Conservation (phyloP, 35 echinoderm and acorn worm species). For the Apostichopus parvimensis region DNA sequence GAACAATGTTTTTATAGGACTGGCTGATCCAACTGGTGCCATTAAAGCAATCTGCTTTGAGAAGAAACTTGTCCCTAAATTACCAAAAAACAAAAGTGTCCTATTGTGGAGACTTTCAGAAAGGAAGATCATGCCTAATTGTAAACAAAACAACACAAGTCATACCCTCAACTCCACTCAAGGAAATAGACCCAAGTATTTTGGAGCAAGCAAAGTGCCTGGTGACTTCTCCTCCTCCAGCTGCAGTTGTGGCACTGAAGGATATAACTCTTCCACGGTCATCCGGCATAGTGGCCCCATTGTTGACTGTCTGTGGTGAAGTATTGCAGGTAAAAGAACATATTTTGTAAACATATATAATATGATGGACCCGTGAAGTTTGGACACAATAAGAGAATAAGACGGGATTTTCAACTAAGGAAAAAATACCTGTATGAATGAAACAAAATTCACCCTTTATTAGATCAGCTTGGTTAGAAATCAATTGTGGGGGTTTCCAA, state of each 20-base stretch:
- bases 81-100: background rate
- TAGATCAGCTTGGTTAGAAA: too few relatives aligned
- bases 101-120: too few relatives aligned
- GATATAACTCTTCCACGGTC: conserved; percentile 4
- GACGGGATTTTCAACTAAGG: too few relatives aligned
- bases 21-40: conserved; percentile 18
- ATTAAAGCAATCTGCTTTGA: background rate
- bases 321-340: too few relatives aligned
- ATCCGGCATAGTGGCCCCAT: background rate
- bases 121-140: background rate
- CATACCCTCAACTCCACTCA: background rate
- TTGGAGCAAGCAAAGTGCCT: background rate
- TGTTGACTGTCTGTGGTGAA: too few relatives aligned
- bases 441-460: too few relatives aligned
- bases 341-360: too few relatives aligned
- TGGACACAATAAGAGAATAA: too few relatives aligned
- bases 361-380: too few relatives aligned
- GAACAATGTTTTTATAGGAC: too few relatives aligned
- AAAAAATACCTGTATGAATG: too few relatives aligned
- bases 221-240: conserved; percentile 12
- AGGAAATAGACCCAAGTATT: background rate
- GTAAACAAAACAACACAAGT: conserved; percentile 21
- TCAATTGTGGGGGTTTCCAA: too few relatives aligned
- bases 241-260: background rate
- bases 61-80: background rate